Evolutionary conservation across 1,140 invertebrate species (phyloP), one percentile per base, ranked within the genome.

Genomic region (Episyrphus balteatus): DNA sequence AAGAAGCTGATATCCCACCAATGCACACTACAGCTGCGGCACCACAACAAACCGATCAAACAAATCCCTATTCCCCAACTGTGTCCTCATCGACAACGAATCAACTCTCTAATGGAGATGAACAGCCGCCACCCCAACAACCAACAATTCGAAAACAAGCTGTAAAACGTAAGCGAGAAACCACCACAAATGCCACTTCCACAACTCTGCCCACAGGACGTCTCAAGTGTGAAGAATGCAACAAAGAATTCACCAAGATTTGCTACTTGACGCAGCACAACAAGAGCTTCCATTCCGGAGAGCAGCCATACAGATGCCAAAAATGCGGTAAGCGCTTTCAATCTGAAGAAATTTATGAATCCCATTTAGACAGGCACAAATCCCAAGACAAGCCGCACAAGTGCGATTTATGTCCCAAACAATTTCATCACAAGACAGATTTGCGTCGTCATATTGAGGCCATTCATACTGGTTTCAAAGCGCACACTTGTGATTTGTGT

Each of bases 231-330:
- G 75, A 81, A 52, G 81, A 86, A 55, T 92, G 88, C 68, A 79
- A 86, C 57, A 91, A 91, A 64, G 66, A 81, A 3, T 92, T 92
- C 71, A 87, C 86, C 62, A 87, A 86, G 56, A 79, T 83, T 17
- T 92, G 88, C 61, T 92, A 92, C 60, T 69, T 92, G 15, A 91
- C 86, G 31, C 88, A 92, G 64, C 89, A 92, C 70, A 88, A 88
- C 66, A 90, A 89, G 65, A 87, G 84, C 50, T 89, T 89, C 68
- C 89, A 92, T 62, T 79, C 78, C 34, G 88, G 88, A 37, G 84
- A 84, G 53, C 89, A 88, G 60, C 86, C 86, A 3, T 91, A 79
- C 63, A 90, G 90, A 63, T 92, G 89, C 58, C 70, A 75, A 45
- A 76, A 82, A 44, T 92, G 89, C 61, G 88, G 88, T 33, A 91